Conservation (phyloP, 1,140 invertebrate species). For the Drosophila repletoides region DNA sequence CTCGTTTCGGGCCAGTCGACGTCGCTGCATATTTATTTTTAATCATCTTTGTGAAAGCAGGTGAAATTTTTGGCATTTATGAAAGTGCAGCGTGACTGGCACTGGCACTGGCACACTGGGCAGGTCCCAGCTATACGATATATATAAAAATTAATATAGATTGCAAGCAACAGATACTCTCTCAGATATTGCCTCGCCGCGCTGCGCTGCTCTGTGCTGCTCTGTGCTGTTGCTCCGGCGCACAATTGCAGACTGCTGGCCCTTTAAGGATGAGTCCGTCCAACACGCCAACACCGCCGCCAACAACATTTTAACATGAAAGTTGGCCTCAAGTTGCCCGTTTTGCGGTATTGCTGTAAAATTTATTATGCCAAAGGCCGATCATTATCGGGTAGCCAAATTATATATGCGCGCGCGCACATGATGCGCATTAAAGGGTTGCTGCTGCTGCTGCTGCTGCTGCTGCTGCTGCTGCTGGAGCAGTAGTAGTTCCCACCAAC, state of each 20-base stretch:
- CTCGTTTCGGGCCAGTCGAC: constrained; percentile 36
- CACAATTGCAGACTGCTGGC: not conserved
- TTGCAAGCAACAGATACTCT: constrained; percentile 68
- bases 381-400: constrained; percentile 81
- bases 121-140: constrained; percentile 5
- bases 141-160: constrained; percentile 81
- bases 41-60: constrained; percentile 81
- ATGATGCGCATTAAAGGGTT: constrained; percentile 75
- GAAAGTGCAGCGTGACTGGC: constrained; percentile 77
- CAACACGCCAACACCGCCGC: constrained; percentile 30
- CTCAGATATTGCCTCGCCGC: constrained; percentile 14
- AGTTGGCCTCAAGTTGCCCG: constrained; percentile 56
- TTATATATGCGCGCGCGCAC: constrained; percentile 81
- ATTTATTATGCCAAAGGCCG: constrained; percentile 81
- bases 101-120: constrained; percentile 20
- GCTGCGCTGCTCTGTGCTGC: too few relatives aligned
- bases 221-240: too few relatives aligned
- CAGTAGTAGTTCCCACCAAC: constrained; percentile 28
- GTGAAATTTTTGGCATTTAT: constrained; percentile 81
- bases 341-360: constrained; percentile 66
- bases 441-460: constrained; percentile 7
- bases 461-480: constrained; percentile 5
- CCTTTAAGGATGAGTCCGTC: constrained; percentile 24
- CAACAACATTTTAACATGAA: constrained; percentile 43
- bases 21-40: constrained; percentile 78